Base-by-base conservation (phyloP, 2,797 vertebrate species). In the Amniataba percoides region DNA sequence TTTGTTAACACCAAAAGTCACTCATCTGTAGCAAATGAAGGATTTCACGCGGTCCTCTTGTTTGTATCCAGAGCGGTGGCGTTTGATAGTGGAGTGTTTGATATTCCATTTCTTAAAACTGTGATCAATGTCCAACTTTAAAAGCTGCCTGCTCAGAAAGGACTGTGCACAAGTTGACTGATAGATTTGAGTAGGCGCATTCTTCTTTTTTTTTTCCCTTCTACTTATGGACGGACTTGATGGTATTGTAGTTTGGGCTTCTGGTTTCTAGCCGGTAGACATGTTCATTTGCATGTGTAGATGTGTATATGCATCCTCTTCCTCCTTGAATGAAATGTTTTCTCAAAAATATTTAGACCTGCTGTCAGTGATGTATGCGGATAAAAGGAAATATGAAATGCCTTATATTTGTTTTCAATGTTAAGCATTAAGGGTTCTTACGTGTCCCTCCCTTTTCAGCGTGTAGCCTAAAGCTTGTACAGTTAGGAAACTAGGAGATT, bases 401-500 rank as follows among this genome's bases (percentile, higher is more conserved):
- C 94, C 94, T 95, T 95, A 94, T 92, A 90, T 91, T 94, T 93
- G 91, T 93, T 92, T 90, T 91, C 55, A 85, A 80, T 93, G 89
- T 92, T 90, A 65, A 93, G 88, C 90, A 92, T 94, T 90, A 90
- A 90, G 92, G 88, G 83, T 91, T 85, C 82, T 84, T 81, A 34
- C 51, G 69, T 88, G 84, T 90, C 89, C 83, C 83, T 91, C 83
- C 89, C 90, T 89, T 88, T 90, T 92, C 87, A 88, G 90, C 73
- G 90, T 94, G 93, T 93, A 93, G 91, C 91, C 92, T 91, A 89
- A 88, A 92, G 89, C 93, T 90, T 94, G 92, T 93, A 92, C 90
- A 93, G 92, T 85, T 81, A 80, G 81, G 84, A 88, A 87, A 89
- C 85, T 87, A 77, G 86, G 83, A 91, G 91, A 90, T 92, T 93